Evolutionary conservation across 2,113 vertebrate species (phyloP), one percentile per base, ranked within the genome.

Genomic region (Gobius niger): DNA sequence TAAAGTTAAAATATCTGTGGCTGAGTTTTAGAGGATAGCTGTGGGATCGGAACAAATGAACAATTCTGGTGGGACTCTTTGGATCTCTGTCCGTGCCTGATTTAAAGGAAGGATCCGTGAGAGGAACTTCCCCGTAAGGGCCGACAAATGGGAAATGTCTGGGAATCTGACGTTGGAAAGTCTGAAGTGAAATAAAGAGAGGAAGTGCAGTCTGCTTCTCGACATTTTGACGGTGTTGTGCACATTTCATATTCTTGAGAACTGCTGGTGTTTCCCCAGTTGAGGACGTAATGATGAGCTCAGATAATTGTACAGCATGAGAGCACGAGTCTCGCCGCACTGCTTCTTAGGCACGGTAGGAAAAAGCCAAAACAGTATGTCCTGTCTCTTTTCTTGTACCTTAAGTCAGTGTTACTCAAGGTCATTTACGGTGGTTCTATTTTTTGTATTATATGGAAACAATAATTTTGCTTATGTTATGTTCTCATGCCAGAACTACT

Each of bases 151-250:
- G 57, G 34, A 81, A 63, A 44, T 60, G 57, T 65, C 52, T 70
- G 50, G 44, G 53, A 75, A 47, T 57, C 11, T 68, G 72, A 84
- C 78, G 76, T 47, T 4, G 7, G 57, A 47, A 72, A 76, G 44
- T 34, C 54, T 13, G 24, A 44, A 42, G 57, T 60, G 56, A 73
- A 69, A 62, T 8, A 74, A 47, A 57, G 44, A 10, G 44, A 61
- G 42, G 47, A 14, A 54, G 44, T 19, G 42, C 42, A 4, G 16
- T 19, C 42, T 47, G 42, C 44, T 44, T 62, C 41, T 62, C 42
- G 9, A 47, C 13, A 57, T 57, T 34, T 57, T 14, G 19, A 57
- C 54, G 4, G 14, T 13, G 24, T 14, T 40, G 54, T 12, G 6
- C 13, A 14, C 5, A 54, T 54, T 8, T 40, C 24, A 13, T 57